phyloP scores from a whole-genome alignment of 2,113 vertebrate genomes.

The Triplophysa tibetana region DNA sequence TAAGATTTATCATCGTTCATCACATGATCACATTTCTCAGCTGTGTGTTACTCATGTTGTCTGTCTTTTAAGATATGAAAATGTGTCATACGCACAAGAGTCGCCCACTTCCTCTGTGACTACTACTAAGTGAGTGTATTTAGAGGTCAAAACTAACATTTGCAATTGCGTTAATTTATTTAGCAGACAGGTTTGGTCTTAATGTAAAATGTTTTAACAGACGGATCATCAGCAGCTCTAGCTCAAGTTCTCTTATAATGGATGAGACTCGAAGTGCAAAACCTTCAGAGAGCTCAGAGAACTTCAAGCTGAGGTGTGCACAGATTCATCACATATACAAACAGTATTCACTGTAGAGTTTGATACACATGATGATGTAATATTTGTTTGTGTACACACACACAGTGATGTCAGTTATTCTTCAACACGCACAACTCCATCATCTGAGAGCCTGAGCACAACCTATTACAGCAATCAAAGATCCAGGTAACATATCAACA shows the following conservation, averaged over 20 bases:
- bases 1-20: background rate
- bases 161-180: background rate
- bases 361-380: background rate
- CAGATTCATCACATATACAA: background rate
- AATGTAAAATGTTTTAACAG: slow-evolving; percentile 6
- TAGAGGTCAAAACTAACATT: background rate
- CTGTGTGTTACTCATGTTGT: background rate
- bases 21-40: background rate
- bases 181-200: background rate
- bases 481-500: background rate
- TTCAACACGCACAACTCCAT: background rate
- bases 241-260: background rate
- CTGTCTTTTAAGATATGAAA: background rate
- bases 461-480: background rate
- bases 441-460: background rate
- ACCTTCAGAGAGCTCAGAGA: background rate
- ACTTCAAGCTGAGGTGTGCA: background rate
- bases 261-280: background rate
- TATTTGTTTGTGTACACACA: background rate
- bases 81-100: background rate
- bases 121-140: background rate
- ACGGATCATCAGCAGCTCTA: background rate
- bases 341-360: background rate
- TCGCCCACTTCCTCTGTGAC: background rate
- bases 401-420: slow-evolving; percentile 4